phyloP scores from a whole-genome alignment of 2,888 invertebrate species.

The Amblyjoppa fuscipennis region DNA sequence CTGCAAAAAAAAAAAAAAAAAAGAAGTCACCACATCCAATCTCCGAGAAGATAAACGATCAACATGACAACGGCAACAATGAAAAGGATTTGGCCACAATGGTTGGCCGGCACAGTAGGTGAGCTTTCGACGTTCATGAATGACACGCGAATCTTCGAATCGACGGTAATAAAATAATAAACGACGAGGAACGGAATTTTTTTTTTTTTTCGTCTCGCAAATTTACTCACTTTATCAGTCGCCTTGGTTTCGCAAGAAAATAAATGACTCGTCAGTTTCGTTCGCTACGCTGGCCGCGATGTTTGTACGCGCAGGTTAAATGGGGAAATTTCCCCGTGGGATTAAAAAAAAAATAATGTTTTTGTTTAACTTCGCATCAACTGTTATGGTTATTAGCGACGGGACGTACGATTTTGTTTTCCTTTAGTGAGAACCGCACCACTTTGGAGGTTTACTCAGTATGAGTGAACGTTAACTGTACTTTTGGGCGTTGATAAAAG shows the following conservation, averaged over 20 bases:
- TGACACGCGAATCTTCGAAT: background rate
- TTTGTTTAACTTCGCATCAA: too few relatives aligned
- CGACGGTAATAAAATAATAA: background rate
- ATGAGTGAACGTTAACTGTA: too few relatives aligned
- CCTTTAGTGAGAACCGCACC: too few relatives aligned
- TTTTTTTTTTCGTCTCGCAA: background rate
- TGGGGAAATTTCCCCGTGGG: too few relatives aligned
- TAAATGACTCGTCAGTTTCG: background rate
- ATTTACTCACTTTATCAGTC: conserved; percentile 7
- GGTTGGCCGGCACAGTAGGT: conserved; percentile 65
- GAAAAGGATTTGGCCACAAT: conserved; percentile 69
- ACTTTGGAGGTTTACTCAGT: too few relatives aligned
- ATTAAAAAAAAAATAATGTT: too few relatives aligned
- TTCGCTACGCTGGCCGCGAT: background rate
- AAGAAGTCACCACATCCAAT: background rate
- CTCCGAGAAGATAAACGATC: background rate
- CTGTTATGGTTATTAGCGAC: too few relatives aligned
- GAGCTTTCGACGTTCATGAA: conserved; percentile 16
- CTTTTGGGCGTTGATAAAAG: too few relatives aligned
- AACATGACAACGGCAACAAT: conserved; percentile 31
- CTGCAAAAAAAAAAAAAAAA: background rate
- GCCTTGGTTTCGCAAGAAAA: background rate
- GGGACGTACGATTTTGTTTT: too few relatives aligned
- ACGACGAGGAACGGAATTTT: background rate
- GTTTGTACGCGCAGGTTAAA: background rate